Base-by-base conservation (phyloP, 2,888 invertebrate genomes). In the Ormia ochracea region DNA sequence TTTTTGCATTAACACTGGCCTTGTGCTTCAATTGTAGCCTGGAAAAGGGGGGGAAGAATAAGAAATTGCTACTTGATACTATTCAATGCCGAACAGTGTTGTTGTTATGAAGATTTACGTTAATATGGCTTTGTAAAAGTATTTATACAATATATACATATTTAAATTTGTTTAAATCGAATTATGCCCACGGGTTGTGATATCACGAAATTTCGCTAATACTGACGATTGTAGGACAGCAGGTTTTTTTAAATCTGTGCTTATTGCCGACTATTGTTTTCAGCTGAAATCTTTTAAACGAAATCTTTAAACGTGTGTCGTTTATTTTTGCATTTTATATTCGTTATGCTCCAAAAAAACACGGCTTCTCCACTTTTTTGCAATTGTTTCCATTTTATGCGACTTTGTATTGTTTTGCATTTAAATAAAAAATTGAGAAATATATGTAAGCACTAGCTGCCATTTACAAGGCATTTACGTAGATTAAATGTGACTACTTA, bases 121-220 rank as follows among this genome's bases (percentile, higher is more conserved):
- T 26, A 26, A 56, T 36, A 54, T 43, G 4, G 45, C 33, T 41
- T 19, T 48, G 33, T 26, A 41, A 17, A 3, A 10, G 41, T 41
- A n/a, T 3, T 45, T 33, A 23, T n/a, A 7, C 19, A 17, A 10
- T 59, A 21, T 14, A 14, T 9, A 41, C 43, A 41, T 23, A n/a
- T n/a, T n/a, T n/a, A 45, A 23, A 21, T 61, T 50, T 50, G 28
- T 61, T 28, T 36, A 59, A 65, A 70, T 70, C 77, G 58, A 58
- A 63, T 77, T 77, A 65, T 65, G 63, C 58, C 70, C 77, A 70
- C 70, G 56, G 58, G 23, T 58, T 70, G 70, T 77, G 70, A 70
- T 65, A 69, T 70, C 76, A 65, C 58, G 33, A 41, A 31, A 41
- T 48, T 50, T 33, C 58, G 26, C 56, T 56, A 38, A 31, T 52